Base-by-base conservation (phyloP, 2,888 invertebrate genomes). In the Brenthis hecate region DNA sequence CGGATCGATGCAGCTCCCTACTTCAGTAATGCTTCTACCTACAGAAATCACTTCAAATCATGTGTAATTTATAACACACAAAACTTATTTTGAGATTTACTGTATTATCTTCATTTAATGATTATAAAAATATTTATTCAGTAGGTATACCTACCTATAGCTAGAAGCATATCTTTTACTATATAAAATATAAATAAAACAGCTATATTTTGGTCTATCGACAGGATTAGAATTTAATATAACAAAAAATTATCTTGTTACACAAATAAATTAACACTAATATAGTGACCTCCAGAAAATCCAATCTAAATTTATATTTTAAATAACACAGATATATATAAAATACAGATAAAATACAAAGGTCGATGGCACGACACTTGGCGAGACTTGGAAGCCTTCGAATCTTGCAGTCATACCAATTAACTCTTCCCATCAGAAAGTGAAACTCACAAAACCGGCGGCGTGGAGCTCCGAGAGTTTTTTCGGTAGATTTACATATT, bases 401-500 rank as follows among this genome's bases (percentile, higher is more conserved):
- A 76, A 75, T 72, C 70, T 60, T 72, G 70, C 85, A 87, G 88
- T 90, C 86, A 89, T 85, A 87, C 86, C 89, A 92, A 91, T 91
- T 89, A 91, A 88, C 76, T 81, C 79, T 85, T 78, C 78, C 81
- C 80, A 36, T 62, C 62, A 62, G 91, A 92, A 90, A 92, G 91
- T 91, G 92, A 92, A 92, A 92, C 91, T 84, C 83, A 81, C 81
- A 79, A 81, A 84, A 80, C 82, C 83, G 79, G 79, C 81, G 81
- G 78, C 78, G 76, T 80, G 77, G 78, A 78, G 78, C 76, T 77
- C 78, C 76, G 77, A 78, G 81, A 76, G 81, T 86, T 88, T 87
- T 89, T 88, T 85, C 81, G 77, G 81, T 88, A 88, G 85, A 92
- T 92, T 92, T 92, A 92, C 92, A 92, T 92, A 92, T 92, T 92